These are phyloP conservation scores for Labeo rohita DNA, from an alignment of 2,113 vertebrate genomes.

Conservation along the genomic window DNA sequence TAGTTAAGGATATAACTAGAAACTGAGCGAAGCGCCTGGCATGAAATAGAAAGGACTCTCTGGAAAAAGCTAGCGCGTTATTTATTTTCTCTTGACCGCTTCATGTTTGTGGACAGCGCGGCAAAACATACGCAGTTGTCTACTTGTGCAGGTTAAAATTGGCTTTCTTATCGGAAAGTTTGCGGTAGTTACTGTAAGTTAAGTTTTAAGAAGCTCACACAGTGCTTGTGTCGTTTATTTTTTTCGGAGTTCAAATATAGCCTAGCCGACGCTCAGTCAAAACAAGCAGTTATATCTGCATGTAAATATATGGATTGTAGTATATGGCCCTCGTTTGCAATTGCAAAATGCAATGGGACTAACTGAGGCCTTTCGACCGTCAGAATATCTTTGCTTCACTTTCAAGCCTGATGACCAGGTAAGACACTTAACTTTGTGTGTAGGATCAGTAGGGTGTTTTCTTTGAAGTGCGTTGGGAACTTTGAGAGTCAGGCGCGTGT, in stretches of 20 bases:
- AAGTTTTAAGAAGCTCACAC: background rate
- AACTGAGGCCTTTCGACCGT: slow-evolving; percentile 38
- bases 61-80: slow-evolving; percentile 24
- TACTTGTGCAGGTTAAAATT: background rate
- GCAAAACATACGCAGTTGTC: slow-evolving; percentile 25
- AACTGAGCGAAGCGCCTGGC: no score
- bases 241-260: background rate
- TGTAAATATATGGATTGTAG: slow-evolving; percentile 21
- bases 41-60: background rate
- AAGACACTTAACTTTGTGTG: slow-evolving; percentile 25
- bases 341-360: slow-evolving; percentile 51
- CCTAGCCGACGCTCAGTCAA: background rate
- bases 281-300: slow-evolving; percentile 1
- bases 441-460: background rate
- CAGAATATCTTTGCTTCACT: slow-evolving; percentile 12
- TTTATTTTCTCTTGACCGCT: slow-evolving; percentile 45
- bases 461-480: background rate
- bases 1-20: background rate
- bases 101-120: slow-evolving; percentile 24
- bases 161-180: background rate
- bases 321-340: slow-evolving; percentile 4
- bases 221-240: background rate
- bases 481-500: background rate
- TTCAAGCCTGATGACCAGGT: slow-evolving; percentile 53
- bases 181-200: background rate